Evolutionary conservation across 2,888 invertebrate species (phyloP), one percentile per base, ranked within the genome.

Genomic region (Diplazon laetatorius): DNA sequence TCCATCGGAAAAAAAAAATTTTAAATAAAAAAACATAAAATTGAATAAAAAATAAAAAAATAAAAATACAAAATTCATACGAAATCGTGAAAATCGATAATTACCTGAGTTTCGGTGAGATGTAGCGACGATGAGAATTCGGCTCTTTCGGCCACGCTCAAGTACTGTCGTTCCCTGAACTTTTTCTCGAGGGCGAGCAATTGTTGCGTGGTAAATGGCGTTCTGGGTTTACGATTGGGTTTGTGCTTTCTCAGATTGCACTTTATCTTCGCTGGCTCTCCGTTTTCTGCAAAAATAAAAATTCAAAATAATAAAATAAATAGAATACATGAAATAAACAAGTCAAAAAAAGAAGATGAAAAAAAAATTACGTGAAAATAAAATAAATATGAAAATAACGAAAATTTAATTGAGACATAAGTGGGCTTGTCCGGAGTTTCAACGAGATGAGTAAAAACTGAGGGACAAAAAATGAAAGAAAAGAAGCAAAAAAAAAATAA

Each of bases 131-230:
- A 96, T 0, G 98, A 98, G 92, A 99, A 99, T 92, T 99, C 99
- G 0, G 99, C 99, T 72, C 99, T 93, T 91, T 99, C 99, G 12
- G 99, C 98, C 88, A 99, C 99, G 90, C 98, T 98, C 84, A 99
- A 93, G 92, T 99, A 99, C 92, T 99, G 99, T 90, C 98, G 98
- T 92, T 98, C 97, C 39, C 97, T 94, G 92, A 99, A 99, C 92
- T 99, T 99, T 92, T 97, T 96, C 92, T 99, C 99, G 82, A 99
- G 92, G 1, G 98, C 96, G 80, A 98, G 92, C 63, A 99, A 93
- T 90, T 99, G 99, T 89, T 98, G 97, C 1, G 99, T 98, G n/a
- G 98, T 99, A 93, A 99, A 99, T 0, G 99, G 99, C 0, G 99
- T 99, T 70, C 99, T 94, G 0, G 99, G 99, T 91, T 99, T 99